A percentile compares a stretch with the other conserved stretches of the same genome.
Conservation (phyloP, 2,888 invertebrate species). For the Drosophila emarginata region DNA sequence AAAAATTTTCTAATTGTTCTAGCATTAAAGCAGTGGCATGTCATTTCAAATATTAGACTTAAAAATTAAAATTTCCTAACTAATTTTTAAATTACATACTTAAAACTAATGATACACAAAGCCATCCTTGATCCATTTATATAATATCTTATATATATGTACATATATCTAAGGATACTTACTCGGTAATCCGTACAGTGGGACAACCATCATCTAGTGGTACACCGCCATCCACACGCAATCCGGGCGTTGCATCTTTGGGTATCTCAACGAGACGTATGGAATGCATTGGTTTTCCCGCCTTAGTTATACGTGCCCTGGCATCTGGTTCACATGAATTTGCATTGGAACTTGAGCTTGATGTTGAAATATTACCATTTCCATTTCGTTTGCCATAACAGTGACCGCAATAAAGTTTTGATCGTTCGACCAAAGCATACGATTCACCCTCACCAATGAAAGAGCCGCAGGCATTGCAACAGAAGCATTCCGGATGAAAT, state of each 20-base stretch:
- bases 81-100: too few species aligned
- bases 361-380: conserved; percentile 13
- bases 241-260: conserved; percentile 84
- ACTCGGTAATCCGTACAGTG: conserved; percentile 89
- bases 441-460: conserved; percentile 96
- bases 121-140: neutral
- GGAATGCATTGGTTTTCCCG: conserved; percentile 88
- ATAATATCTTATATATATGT: neutral
- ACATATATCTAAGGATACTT: conserved; percentile 52
- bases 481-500: conserved; percentile 98
- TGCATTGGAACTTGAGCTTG: conserved; percentile 18
- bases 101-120: too few species aligned
- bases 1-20: too few species aligned
- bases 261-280: conserved; percentile 93
- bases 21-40: too few species aligned
- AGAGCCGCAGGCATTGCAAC: conserved; percentile 90
- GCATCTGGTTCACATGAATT: conserved; percentile 48
- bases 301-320: conserved; percentile 53
- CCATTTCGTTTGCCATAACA: conserved; percentile 85
- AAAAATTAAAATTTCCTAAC: too few species aligned
- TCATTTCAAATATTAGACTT: too few species aligned
- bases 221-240: conserved; percentile 83
- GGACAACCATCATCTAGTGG: conserved; percentile 82
- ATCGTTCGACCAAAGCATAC: conserved; percentile 95
- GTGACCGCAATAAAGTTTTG: conserved; percentile 91